Percentiles rank a stretch among this genome's conserved stretches.
phyloP scores from a whole-genome alignment of 1,140 invertebrate species.

The Aphelenchoides avenae region DNA sequence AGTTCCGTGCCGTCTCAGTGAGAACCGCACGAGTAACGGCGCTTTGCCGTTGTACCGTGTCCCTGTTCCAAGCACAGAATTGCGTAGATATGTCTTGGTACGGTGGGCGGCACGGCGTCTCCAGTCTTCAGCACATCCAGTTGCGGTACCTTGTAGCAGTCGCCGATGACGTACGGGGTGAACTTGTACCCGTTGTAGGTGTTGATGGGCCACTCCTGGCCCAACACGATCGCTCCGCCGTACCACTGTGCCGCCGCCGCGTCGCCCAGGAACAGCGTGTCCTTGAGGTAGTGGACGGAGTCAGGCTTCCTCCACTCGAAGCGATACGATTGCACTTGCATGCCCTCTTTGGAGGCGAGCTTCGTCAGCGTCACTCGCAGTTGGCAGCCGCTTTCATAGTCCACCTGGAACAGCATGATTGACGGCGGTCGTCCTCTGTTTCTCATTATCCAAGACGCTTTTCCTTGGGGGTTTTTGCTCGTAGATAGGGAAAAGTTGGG shows the following conservation, averaged over 20 bases:
- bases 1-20: no score
- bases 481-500: no score
- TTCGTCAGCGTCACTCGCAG: no score
- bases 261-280: conserved; percentile 1
- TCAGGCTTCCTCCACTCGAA: conserved; percentile 17
- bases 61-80: no score
- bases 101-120: no score
- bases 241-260: conserved; percentile 15
- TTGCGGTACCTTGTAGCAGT: conserved; percentile 20
- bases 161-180: conserved; percentile 16
- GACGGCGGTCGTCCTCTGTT: no score
- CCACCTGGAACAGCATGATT: conserved; percentile 1
- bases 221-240: conserved; percentile 16
- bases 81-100: no score
- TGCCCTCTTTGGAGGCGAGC: no score
- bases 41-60: background rate
- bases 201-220: conserved; percentile 25
- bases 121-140: no score
- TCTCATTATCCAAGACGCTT: no score
- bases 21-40: no score
- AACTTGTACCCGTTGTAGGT: conserved; percentile 20
- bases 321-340: conserved; percentile 19
- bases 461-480: no score
- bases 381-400: background rate
- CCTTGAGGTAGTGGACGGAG: conserved; percentile 1